Percentiles rank a stretch among this genome's conserved stretches.
Conservation (phyloP, 2,797 vertebrate genomes). For the Tympanoctomys barrerae region DNA sequence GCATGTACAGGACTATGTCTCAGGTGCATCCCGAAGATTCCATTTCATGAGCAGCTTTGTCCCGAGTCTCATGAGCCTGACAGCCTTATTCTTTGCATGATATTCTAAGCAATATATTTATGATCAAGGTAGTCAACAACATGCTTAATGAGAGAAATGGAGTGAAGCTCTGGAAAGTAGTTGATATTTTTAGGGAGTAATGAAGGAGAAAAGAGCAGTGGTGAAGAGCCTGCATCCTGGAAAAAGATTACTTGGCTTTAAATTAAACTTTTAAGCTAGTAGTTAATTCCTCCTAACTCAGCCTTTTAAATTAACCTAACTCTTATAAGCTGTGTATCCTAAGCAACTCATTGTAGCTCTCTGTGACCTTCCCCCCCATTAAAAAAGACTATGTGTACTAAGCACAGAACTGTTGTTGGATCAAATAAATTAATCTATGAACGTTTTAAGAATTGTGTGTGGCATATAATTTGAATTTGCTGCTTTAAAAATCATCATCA, state of each 20-base stretch:
- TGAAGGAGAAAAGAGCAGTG: not conserved
- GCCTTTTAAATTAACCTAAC: not conserved
- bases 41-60: not conserved
- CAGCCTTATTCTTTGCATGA: not conserved
- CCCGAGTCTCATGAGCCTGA: not conserved
- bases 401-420: not conserved
- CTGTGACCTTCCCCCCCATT: not conserved
- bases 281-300: not conserved
- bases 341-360: not conserved
- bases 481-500: not conserved
- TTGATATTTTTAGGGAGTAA: not conserved
- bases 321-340: not conserved
- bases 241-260: not conserved
- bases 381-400: not conserved
- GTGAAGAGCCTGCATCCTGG: not conserved
- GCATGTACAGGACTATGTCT: not conserved
- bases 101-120: not conserved
- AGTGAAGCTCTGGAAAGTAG: not conserved
- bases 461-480: not conserved
- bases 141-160: not conserved
- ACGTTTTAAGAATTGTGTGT: not conserved
- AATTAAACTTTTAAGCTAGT: not conserved
- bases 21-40: fast-evolving
- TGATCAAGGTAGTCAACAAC: not conserved
- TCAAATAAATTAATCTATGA: not conserved